Base-by-base conservation (phyloP, 2,113 vertebrate species). In the Illadopsis cleaveri region DNA sequence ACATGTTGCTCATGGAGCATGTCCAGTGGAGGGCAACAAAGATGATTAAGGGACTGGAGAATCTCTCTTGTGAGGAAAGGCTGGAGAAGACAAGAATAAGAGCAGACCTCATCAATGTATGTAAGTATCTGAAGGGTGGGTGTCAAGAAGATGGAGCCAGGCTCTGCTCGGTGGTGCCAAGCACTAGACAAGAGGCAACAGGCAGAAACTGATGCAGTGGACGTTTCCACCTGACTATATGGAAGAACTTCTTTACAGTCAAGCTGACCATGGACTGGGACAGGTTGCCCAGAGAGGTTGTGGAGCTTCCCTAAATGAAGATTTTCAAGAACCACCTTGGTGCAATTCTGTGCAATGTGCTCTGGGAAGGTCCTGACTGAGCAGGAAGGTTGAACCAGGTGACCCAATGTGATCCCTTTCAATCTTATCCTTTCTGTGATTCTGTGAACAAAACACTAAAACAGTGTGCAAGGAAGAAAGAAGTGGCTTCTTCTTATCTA, bases 41-140 rank as follows among this genome's bases (percentile, higher is more conserved):
- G 53, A 53, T n/a, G 24, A 40, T 75, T 22, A n/a, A 60, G 28
- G 20, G 11, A 53, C 14, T 15, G 53, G 11, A 75, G 38, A n/a
- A 68, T 47, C 38, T 40, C 9, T 75, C 17, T 15, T 31, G 11
- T 15, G 24, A 68, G 20, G 24, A 61, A 47, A 61, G 54, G 9
- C 20, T 54, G 70, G 47, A 76, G 33, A 47, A 89, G 19, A 60
- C 16, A 53, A 21, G 24, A 75, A 51, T 17, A 65, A 45, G 47
- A 35, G 13, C 27, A 38, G 17, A 75, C 6, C 6, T 40, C 30
- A 47, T 27, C 0, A 0, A 27, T 47, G 6, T 69, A 21, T 47
- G 1, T 5, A 19, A 69, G 9, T 68, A 35, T 35, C 47, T 54
- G 30, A 54, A 89, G n/a, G 24, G 24, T 14, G 8, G 11, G 11